Base-by-base conservation (phyloP, 2,797 vertebrate genomes). In the Etheostoma perlongum region DNA sequence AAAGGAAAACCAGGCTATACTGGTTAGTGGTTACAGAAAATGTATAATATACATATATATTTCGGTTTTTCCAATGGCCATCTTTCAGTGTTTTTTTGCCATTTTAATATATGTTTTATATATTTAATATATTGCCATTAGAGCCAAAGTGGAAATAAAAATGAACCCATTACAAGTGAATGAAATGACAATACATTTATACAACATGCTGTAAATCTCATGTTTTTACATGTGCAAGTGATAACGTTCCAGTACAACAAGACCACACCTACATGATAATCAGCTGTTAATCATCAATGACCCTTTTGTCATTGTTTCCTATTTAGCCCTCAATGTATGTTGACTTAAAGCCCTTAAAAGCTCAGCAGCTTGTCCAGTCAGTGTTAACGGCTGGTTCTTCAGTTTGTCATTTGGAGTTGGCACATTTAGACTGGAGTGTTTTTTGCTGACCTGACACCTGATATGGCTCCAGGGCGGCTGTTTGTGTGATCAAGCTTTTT, bases 371-470 rank as follows among this genome's bases (percentile, higher is more conserved):
- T 8, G 33, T 77, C 60, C 23, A 69, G n/a, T 48, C 63, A 23
- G 14, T 65, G 57, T 51, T 49, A 59, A 53, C 15, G 10, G 27
- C 51, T 70, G 47, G 4, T 72, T 70, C 42, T 11, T 74, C 44
- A 42, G 42, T 66, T 61, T 30, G 67, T 63, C 44, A 30, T 47
- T 62, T 10, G 16, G 11, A 55, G 36, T 69, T 62, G 27, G 33
- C 60, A 62, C 63, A 62, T 72, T 80, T 70, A 40, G 19, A 23
- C 30, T 60, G 2, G 1, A 52, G 47, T 51, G 30, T 47, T 64
- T 59, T 72, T 81, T 67, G 47, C 58, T 48, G 25, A 60, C 66
- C 25, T 60, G 21, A 60, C 19, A 72, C 46, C 72, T 82, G 61
- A 78, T 62, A 65, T 23, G 48, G 16, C 67, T 58, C 18, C 4